Evolutionary conservation across 1,140 invertebrate genomes (phyloP).

Genomic region (Idris sp.): DNA sequence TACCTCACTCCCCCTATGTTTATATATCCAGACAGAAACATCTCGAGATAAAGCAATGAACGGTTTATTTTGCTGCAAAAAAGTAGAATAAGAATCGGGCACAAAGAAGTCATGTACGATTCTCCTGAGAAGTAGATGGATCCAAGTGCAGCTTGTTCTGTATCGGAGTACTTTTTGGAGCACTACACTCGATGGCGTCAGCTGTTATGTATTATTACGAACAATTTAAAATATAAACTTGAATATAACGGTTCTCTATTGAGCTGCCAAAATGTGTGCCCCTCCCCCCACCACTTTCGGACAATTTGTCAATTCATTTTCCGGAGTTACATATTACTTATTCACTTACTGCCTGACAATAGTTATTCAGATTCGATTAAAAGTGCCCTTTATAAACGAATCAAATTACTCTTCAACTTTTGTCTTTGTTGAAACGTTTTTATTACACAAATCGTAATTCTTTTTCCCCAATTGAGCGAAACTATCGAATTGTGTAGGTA

Average conservation of each 20-base stretch:
- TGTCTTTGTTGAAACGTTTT: conserved; percentile 7
- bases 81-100: conserved; percentile 7
- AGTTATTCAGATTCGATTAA: no score
- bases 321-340: no score
- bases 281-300: no score
- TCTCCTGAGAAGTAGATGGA: conserved; percentile 70
- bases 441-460: conserved; percentile 22
- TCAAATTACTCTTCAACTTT: neutral
- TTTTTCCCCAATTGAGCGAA: conserved; percentile 29
- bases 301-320: no score
- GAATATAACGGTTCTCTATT: no score
- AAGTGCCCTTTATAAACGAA: no score
- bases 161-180: conserved; percentile 68
- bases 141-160: conserved; percentile 68
- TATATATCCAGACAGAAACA: no score
- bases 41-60: conserved; percentile 11
- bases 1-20: no score
- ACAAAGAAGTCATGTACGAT: conserved; percentile 21
- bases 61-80: conserved; percentile 14
- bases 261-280: no score
- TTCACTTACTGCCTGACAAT: no score
- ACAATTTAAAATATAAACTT: conserved; percentile 61
- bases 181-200: conserved; percentile 71
- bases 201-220: conserved; percentile 72
- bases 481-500: conserved; percentile 39